Evolutionary conservation across 1,140 invertebrate genomes (phyloP), one percentile per base, ranked within the genome.

Genomic region (Temnothorax nylanderi): DNA sequence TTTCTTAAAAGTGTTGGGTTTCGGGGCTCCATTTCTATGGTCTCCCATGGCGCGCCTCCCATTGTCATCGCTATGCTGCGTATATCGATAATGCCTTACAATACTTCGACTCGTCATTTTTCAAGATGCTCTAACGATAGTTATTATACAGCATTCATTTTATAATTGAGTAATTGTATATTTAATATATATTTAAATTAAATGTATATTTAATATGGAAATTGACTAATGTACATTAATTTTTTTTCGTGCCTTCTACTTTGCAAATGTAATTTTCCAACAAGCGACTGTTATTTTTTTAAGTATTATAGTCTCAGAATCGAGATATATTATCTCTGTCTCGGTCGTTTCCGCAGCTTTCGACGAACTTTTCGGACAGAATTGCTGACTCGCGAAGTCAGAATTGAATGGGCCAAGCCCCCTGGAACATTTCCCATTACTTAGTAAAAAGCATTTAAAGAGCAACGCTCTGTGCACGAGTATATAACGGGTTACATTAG

Each of bases 1-100:
- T 71, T 26, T 78, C 87, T 91, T 77, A 88, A 92, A 92, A 84
- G 80, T 74, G 69, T 84, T 74, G 87, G 87, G 86, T 76, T 81
- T 80, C 85, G 54, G 54, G 75, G 62, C 69, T 72, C 21, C 41
- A 85, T 78, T 85, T 85, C 60, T 78, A 85, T 85, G 74, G 82
- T 78, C 74, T 85, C 82, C 41, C 60, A n/a, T 13, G 41, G 54
- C 44, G 6, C 37, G 49, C 44, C 49, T 64, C 21, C 34, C 16
- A 81, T 81, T 71, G 78, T 62, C 65, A 81, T 44, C 21, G 18
- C 44, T 2, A 67, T 13, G 37, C 44, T 67, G 64, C 64, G 37
- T 67, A 47, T 13, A 44, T 47, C 71, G 13, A 34, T 58, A 16
- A 8, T 64, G 10, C 3, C 7, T 32, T n/a, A 65, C 26, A 10